phyloP scores from a whole-genome alignment of 2,888 invertebrate genomes.

The Callinectes sapidus region DNA sequence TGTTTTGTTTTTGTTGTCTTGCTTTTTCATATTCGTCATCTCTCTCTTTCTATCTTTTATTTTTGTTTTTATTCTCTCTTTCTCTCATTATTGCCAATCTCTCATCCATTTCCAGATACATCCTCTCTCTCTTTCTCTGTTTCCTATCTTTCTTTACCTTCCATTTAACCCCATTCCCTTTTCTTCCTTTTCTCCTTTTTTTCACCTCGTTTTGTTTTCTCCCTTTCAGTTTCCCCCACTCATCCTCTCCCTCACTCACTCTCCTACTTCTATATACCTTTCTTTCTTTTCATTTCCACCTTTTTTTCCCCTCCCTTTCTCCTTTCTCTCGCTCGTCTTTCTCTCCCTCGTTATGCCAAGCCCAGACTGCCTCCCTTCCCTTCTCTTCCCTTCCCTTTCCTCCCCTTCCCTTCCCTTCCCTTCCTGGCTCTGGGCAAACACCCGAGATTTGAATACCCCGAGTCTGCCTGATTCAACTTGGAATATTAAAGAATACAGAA shows the following conservation, averaged over 20 bases:
- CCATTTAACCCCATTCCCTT: not conserved
- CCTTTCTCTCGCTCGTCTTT: not conserved
- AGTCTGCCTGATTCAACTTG: slow-evolving; percentile 67
- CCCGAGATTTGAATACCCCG: slow-evolving; percentile 59
- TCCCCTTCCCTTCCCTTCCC: not conserved
- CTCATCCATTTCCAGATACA: not conserved
- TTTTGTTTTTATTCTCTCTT: not conserved
- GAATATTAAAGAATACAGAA: slow-evolving; percentile 72
- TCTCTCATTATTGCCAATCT: not conserved
- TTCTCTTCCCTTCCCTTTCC: not conserved
- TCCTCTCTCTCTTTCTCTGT: not conserved
- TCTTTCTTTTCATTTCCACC: not conserved
- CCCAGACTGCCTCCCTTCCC: not conserved
- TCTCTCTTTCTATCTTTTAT: not conserved
- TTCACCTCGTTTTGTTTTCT: not conserved
- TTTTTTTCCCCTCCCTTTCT: not conserved
- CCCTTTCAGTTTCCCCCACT: not conserved
- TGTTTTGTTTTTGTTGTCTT: no score
- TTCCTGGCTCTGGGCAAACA: not conserved
- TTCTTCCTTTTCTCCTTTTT: no score
- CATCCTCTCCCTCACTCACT: not conserved
- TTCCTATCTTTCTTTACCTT: not conserved
- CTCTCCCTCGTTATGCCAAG: not conserved
- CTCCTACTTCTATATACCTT: not conserved
- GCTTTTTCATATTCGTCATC: no score